Conservation (phyloP, 2,888 invertebrate genomes). For the Sinhomidia bicolor region DNA sequence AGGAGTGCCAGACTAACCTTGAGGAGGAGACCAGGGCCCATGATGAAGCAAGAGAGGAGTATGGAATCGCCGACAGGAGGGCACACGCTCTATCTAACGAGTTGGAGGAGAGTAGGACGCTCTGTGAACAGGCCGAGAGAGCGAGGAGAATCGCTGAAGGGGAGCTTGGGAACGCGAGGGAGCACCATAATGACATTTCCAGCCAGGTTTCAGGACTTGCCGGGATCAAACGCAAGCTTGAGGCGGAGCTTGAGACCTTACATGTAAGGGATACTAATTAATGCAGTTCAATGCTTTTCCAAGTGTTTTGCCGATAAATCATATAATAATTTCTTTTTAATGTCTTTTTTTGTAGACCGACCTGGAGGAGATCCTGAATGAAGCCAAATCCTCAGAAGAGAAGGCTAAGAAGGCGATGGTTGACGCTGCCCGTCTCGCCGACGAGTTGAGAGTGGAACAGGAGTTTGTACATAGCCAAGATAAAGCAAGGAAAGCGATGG, state of each 20-base stretch:
- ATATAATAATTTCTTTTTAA: too few species aligned
- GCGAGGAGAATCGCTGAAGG: conserved; percentile 99
- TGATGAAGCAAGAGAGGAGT: conserved; percentile 94
- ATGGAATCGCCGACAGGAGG: conserved; percentile 97
- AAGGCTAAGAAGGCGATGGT: conserved; percentile 83
- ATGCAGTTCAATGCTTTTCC: too few species aligned
- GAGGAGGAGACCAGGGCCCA: conserved; percentile 99
- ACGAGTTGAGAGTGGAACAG: conserved; percentile 92
- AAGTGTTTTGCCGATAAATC: too few species aligned
- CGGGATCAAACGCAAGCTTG: conserved; percentile 94
- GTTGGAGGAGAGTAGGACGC: conserved; percentile 98
- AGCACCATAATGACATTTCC: conserved; percentile 95
- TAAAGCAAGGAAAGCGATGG: conserved; percentile 98
- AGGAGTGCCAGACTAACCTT: conserved; percentile 96
- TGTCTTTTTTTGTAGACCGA: too few species aligned
- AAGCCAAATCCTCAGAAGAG: conserved; percentile 82
- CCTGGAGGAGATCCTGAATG: conserved; percentile 81
- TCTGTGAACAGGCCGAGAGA: conserved; percentile 98
- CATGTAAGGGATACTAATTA: too few species aligned
- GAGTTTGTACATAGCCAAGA: conserved; percentile 98
- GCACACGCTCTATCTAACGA: conserved; percentile 98
- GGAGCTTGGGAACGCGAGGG: conserved; percentile 98
- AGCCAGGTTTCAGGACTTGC: conserved; percentile 74
- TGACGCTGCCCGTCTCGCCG: conserved; percentile 85
- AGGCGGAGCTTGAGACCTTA: conserved; percentile 89